Percentiles rank a stretch among this genome's conserved stretches.
phyloP scores from a whole-genome alignment of 2,797 vertebrate genomes.

The Gobionotothen gibberifrons region DNA sequence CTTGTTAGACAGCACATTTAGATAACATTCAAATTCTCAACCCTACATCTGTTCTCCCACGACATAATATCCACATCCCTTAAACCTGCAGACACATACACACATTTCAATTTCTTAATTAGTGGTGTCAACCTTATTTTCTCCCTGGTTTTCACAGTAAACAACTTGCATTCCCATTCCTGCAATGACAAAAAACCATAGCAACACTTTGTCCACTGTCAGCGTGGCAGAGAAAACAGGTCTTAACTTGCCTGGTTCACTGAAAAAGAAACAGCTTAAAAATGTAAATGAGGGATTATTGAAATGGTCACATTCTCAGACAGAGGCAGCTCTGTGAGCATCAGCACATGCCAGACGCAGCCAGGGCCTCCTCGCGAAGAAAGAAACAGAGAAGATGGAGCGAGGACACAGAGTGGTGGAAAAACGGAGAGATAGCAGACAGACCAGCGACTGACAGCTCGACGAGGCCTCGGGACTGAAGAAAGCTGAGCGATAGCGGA shows the following conservation, averaged over 20 bases:
- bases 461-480: constrained; percentile 58
- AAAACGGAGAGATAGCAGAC: constrained; percentile 39
- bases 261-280: constrained; percentile 60
- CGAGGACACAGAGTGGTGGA: constrained; percentile 40
- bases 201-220: constrained; percentile 59
- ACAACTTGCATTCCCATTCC: constrained; percentile 55
- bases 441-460: constrained; percentile 44
- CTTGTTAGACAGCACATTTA: constrained; percentile 14
- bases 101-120: constrained; percentile 46
- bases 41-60: too few species aligned
- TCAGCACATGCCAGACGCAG: constrained; percentile 74
- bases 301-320: constrained; percentile 65
- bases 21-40: background rate
- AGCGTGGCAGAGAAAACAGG: constrained; percentile 40
- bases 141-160: constrained; percentile 37
- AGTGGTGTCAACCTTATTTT: constrained; percentile 37
- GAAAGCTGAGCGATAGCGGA: constrained; percentile 30
- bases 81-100: background rate
- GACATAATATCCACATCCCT: constrained; percentile 12
- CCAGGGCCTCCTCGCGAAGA: constrained; percentile 54
- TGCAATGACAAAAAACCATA: constrained; percentile 56
- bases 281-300: constrained; percentile 69
- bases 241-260: constrained; percentile 43
- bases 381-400: constrained; percentile 25
- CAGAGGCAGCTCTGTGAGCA: constrained; percentile 53